phyloP scores from a whole-genome alignment of 2,888 invertebrate species.

The Erannis defoliaria region DNA sequence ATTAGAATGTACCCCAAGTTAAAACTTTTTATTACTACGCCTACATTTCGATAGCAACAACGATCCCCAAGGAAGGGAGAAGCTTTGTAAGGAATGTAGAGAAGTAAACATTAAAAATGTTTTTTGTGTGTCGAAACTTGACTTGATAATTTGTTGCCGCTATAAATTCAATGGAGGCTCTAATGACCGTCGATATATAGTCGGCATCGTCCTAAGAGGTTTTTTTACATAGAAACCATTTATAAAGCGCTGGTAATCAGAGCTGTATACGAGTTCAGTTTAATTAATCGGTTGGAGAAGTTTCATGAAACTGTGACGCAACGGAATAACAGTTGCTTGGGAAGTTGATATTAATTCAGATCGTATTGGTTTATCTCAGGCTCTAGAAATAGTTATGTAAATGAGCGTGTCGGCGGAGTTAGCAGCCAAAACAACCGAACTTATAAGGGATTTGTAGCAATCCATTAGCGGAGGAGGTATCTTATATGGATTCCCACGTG shows the following conservation, averaged over 20 bases:
- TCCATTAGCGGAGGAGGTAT: constrained; percentile 23
- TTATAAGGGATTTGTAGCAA: constrained; percentile 34
- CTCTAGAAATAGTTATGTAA: constrained; percentile 51
- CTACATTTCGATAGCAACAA: constrained; percentile 49
- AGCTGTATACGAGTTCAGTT: constrained; percentile 49
- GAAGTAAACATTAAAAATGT: constrained; percentile 52
- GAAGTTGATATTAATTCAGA: constrained; percentile 28
- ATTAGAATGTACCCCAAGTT: constrained; percentile 52
- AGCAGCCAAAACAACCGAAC: constrained; percentile 45
- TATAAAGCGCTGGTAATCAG: constrained; percentile 55
- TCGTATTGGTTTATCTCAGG: constrained; percentile 41
- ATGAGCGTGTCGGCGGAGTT: constrained; percentile 44
- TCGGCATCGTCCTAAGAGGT: constrained; percentile 50
- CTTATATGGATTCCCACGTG: constrained; percentile 33
- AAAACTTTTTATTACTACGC: constrained; percentile 56
- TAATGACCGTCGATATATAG: constrained; percentile 57
- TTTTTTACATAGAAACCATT: constrained; percentile 57
- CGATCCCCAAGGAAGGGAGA: constrained; percentile 43
- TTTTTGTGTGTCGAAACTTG: constrained; percentile 47
- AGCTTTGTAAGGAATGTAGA: constrained; percentile 44
- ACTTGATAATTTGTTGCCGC: constrained; percentile 57
- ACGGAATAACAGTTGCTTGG: constrained; percentile 37
- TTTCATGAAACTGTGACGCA: constrained; percentile 55
- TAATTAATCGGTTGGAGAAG: constrained; percentile 53
- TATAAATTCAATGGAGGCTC: constrained; percentile 58